Base-by-base conservation (phyloP, 1,140 invertebrate genomes). In the Drosophila pseudoobscura region DNA sequence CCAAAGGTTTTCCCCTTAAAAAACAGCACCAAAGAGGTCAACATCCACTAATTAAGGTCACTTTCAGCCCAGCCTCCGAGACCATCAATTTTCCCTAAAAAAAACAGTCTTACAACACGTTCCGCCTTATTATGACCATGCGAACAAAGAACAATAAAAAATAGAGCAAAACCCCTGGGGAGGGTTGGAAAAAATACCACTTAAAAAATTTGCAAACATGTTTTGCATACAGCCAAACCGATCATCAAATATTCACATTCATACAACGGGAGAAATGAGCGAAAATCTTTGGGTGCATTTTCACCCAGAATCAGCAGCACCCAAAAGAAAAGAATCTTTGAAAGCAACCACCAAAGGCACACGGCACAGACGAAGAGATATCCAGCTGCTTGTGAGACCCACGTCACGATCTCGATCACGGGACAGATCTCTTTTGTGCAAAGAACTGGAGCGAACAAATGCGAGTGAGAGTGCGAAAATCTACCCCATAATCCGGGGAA, bases 131-230 rank as follows among this genome's bases (percentile, higher is more conserved):
- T 87, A 87, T 87, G 83, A 87, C 78, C 46, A 45, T 50, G 77
- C 20, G 66, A 75, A 87, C 63, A 87, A 87, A 55, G 52, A 60
- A 52, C 24, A 65, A 59, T 69, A 77, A 66, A 75, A 55, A 80
- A 75, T 31, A 63, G 44, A 60, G 15, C 57, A 58, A 65, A 70
- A 57, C 63, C 65, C 65, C 20, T 57, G 50, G 44, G 65, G 65
- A 13, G 7, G 5, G 31, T n/a, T 17, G n/a, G 41, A 68, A 64
- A 75, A 63, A 80, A 59, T 51, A 50, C 20, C 74, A 73, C 71
- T 82, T 88, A 82, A 88, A 83, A 88, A 88, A 88, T 87, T 82
- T 88, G 83, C 83, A 87, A 87, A 87, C 83, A 82, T 88, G 78
- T 83, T 88, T 88, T 88, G 83, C 83, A 88, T 88, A 73, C 61